Conservation (phyloP, 2,888 invertebrate species). For the Hirtodrosophila duncani region DNA sequence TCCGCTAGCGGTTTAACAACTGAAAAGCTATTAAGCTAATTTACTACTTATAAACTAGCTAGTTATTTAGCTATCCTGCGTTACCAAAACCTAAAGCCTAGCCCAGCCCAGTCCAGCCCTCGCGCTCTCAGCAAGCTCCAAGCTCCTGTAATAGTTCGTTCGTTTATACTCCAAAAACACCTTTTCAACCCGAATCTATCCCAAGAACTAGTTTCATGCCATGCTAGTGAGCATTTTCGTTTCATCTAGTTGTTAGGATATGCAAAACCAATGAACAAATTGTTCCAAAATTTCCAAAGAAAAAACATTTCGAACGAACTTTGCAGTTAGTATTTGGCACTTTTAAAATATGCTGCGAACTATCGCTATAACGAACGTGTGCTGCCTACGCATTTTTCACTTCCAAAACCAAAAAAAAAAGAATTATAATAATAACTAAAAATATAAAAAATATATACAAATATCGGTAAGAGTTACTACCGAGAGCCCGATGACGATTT, state of each 20-base stretch:
- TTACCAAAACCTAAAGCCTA: too few relatives aligned
- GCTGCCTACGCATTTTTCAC: conserved; percentile 44
- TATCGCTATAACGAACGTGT: conserved; percentile 69
- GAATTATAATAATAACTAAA: conserved; percentile 3
- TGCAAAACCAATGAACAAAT: conserved; percentile 61
- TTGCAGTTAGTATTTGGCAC: conserved; percentile 76
- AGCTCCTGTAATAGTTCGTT: conserved; percentile 57
- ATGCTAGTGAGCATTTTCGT: conserved; percentile 56
- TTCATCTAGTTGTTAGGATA: conserved; percentile 16
- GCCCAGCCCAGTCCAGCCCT: too few relatives aligned
- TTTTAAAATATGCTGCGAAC: conserved; percentile 77
- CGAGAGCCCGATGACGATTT: too few relatives aligned
- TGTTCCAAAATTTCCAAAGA: conserved; percentile 37
- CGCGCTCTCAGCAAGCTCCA: too few relatives aligned
- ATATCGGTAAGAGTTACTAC: conserved; percentile 14
- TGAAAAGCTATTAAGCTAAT: too few relatives aligned
- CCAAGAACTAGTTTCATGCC: conserved; percentile 10
- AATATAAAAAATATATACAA: conserved; percentile 5
- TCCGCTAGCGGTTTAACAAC: too few relatives aligned
- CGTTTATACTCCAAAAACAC: conserved; percentile 16
- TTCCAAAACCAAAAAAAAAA: conserved; percentile 12
- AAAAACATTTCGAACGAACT: conserved; percentile 62
- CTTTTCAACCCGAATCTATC: neutral
- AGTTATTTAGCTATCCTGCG: too few relatives aligned
- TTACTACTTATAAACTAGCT: too few relatives aligned